These are phyloP conservation scores for Melanotaenia nigrans DNA, from an alignment of 2,797 vertebrate genomes.

Conservation along the genomic window DNA sequence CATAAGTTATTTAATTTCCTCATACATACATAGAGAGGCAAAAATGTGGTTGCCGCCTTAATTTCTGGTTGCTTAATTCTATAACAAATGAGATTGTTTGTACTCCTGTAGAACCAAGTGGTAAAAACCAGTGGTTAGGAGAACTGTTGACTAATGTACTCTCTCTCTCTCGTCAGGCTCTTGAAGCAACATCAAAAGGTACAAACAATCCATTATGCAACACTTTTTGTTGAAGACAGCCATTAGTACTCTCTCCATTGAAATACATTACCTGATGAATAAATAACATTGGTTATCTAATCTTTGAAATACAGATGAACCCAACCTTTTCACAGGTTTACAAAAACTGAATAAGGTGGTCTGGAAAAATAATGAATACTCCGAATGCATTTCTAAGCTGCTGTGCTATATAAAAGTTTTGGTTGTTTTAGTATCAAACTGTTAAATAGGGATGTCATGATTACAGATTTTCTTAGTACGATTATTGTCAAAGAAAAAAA, in stretches of 20 bases:
- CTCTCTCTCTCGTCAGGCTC: neutral
- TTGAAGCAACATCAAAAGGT: neutral
- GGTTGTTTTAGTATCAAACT: neutral
- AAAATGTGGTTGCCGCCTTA: neutral
- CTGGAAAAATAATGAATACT: neutral
- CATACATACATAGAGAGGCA: neutral
- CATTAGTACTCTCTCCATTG: neutral
- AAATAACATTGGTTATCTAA: neutral
- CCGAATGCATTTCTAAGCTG: neutral
- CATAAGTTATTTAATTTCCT: too few relatives aligned
- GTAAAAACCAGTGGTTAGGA: neutral
- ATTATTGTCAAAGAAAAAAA: too few relatives aligned
- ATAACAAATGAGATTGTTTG: neutral
- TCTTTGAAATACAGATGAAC: neutral
- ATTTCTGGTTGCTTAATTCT: neutral
- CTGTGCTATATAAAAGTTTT: neutral
- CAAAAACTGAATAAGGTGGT: neutral
- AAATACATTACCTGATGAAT: neutral
- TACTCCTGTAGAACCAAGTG: neutral
- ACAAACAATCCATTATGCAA: neutral
- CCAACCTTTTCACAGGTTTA: neutral
- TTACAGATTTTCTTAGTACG: too few relatives aligned
- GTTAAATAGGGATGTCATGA: neutral
- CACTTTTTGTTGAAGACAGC: neutral
- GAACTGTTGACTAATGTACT: neutral